Evolutionary conservation across 2,113 vertebrate species (phyloP).

Genomic region (Aramus guarauna): DNA sequence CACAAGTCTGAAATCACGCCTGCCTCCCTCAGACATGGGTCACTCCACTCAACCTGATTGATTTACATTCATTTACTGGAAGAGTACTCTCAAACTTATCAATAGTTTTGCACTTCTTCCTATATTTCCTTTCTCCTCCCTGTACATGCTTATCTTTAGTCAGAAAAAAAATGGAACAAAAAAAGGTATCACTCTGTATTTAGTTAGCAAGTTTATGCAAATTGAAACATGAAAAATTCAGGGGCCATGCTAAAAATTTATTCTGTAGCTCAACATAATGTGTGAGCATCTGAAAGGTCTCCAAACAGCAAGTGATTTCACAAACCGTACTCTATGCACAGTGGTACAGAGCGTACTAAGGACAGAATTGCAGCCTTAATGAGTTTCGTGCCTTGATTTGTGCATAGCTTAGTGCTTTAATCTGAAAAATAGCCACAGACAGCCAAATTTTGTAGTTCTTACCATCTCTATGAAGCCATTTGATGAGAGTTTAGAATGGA

Average conservation of each 20-base stretch:
- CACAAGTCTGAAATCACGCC: background rate
- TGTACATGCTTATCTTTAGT: background rate
- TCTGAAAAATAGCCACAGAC: background rate
- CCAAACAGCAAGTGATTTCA: background rate
- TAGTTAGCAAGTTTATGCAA: background rate
- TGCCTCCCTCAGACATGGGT: background rate
- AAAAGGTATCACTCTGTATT: background rate
- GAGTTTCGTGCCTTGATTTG: background rate
- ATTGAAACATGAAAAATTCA: slow-evolving; percentile 1
- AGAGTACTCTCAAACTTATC: background rate
- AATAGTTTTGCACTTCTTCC: background rate
- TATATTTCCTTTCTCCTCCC: background rate
- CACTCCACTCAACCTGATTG: background rate
- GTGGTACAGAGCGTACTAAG: background rate
- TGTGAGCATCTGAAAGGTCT: background rate
- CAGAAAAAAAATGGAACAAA: background rate
- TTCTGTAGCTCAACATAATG: background rate
- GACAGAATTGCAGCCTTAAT: background rate
- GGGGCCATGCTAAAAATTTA: background rate
- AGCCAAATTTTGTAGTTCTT: background rate
- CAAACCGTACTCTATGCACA: background rate
- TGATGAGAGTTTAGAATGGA: background rate
- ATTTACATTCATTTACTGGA: background rate
- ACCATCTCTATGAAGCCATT: background rate
- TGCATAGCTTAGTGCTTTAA: background rate